Evolutionary conservation across 2,797 vertebrate genomes (phyloP).

Genomic region (Erethizon dorsatum): DNA sequence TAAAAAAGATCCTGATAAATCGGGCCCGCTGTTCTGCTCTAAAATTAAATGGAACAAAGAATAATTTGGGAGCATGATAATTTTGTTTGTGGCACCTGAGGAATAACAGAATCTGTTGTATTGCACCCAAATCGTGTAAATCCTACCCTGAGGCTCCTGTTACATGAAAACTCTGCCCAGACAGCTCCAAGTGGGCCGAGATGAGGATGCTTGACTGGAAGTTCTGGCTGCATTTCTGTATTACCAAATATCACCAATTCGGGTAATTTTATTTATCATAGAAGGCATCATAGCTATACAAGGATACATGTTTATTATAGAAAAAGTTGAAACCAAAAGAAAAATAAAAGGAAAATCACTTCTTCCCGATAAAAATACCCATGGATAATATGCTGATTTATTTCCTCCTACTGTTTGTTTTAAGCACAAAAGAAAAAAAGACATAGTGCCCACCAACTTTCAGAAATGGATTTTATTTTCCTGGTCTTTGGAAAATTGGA

Average conservation of each 20-base stretch:
- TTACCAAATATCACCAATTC: too few relatives aligned
- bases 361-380: not conserved
- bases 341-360: not conserved
- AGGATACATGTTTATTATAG: not conserved
- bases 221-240: not conserved
- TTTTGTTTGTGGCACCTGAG: constrained; percentile 74
- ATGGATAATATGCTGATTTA: not conserved
- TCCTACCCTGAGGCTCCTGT: not conserved
- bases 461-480: not conserved
- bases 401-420: not conserved
- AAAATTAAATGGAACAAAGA: constrained; percentile 80
- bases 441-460: not conserved
- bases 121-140: not conserved
- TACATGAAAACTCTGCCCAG: accelerated
- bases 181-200: too few relatives aligned
- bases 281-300: not conserved
- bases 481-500: not conserved
- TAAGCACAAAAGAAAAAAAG: not conserved
- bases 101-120: not conserved
- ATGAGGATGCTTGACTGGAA: accelerated
- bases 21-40: constrained; percentile 69
- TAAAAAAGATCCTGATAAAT: constrained; percentile 80
- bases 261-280: not conserved
- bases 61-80: not conserved
- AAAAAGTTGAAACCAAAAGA: not conserved